Percentiles rank a stretch among this genome's conserved stretches.
These are phyloP conservation scores for Ameiurus melas DNA, from an alignment of 2,113 vertebrate species.

Conservation along the genomic window DNA sequence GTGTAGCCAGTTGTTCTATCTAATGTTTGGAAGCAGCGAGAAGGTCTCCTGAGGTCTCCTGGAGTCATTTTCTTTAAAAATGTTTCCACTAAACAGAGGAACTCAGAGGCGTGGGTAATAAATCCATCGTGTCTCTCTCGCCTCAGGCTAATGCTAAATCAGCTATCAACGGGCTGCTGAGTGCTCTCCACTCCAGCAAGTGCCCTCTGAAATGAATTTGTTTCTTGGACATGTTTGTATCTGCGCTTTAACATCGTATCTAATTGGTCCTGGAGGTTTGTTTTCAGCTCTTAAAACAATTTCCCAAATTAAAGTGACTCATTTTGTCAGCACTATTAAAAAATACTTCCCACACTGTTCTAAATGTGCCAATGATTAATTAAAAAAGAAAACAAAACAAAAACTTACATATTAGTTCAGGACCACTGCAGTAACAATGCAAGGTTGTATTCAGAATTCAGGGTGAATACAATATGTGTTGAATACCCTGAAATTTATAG, in stretches of 20 bases:
- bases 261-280: constrained; percentile 52
- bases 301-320: constrained; percentile 27
- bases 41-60: constrained; percentile 47
- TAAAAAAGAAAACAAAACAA: no score
- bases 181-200: constrained; percentile 48
- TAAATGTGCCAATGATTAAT: no score
- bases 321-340: no score
- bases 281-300: constrained; percentile 35
- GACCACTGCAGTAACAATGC: no score
- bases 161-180: constrained; percentile 49
- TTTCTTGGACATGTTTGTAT: constrained; percentile 50
- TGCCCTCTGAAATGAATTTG: constrained; percentile 54
- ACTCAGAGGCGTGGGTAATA: constrained; percentile 47
- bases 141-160: constrained; percentile 50
- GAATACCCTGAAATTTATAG: no score
- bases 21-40: constrained; percentile 49
- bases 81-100: constrained; percentile 49
- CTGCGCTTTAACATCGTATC: constrained; percentile 49
- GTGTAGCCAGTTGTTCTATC: constrained; percentile 47
- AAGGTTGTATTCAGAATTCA: no score
- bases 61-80: constrained; percentile 53
- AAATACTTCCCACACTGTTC: no score
- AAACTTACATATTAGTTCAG: no score
- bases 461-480: no score
- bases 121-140: constrained; percentile 42